Evolutionary conservation across 2,888 invertebrate species (phyloP).

Genomic region (Sinopyrophorus schimmeli): DNA sequence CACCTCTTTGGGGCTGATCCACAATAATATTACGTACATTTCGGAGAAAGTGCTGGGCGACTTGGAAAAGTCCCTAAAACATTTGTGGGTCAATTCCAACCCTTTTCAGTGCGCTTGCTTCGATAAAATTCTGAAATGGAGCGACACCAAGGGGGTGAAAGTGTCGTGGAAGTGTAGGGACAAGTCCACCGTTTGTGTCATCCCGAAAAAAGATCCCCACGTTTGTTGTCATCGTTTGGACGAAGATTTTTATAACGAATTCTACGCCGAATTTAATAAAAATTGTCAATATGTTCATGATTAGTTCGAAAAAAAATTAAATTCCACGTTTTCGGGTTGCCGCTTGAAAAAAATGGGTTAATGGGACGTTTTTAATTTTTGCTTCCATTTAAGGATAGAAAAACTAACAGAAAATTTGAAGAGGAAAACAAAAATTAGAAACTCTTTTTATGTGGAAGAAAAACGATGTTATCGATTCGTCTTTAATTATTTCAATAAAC

Average conservation of each 20-base stretch:
- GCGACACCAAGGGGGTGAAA: background rate
- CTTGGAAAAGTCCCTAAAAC: background rate
- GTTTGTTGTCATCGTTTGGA: background rate
- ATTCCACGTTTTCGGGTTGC: too few species aligned
- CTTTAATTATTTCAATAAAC: too few species aligned
- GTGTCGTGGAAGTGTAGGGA: background rate
- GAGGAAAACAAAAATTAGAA: too few species aligned
- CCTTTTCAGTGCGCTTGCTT: conserved; percentile 8
- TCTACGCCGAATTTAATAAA: too few species aligned
- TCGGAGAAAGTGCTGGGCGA: background rate
- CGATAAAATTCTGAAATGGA: conserved; percentile 3
- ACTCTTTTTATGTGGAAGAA: too few species aligned
- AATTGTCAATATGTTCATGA: too few species aligned
- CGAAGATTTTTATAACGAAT: conserved; percentile 7
- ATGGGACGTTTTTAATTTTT: too few species aligned
- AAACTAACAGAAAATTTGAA: too few species aligned
- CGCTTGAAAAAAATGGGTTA: too few species aligned
- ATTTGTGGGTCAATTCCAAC: background rate
- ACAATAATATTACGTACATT: conserved; percentile 4
- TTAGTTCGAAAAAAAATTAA: too few species aligned
- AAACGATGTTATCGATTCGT: too few species aligned
- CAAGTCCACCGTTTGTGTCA: background rate
- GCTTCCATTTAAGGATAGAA: too few species aligned
- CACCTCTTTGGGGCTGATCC: background rate
- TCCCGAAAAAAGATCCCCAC: background rate